Evolutionary conservation across 2,113 vertebrate species (phyloP).

Genomic region (Psammodynastes pulverulentus): DNA sequence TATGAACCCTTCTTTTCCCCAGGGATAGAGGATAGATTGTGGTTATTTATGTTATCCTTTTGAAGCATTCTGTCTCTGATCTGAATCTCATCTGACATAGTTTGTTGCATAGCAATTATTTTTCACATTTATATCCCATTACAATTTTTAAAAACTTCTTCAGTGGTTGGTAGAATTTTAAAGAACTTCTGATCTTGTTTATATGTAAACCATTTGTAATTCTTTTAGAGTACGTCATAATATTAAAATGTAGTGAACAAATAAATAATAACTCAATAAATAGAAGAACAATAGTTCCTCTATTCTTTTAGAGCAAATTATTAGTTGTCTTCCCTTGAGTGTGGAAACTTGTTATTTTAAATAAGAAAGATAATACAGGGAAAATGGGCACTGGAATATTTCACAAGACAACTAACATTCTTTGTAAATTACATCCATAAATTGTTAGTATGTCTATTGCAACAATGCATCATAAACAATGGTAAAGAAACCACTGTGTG

Average conservation of each 20-base stretch:
- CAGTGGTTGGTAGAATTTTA: not conserved
- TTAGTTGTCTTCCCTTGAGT: not conserved
- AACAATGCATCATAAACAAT: constrained; percentile 21
- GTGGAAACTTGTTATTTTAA: not conserved
- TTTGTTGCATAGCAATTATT: not conserved
- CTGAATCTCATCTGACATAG: not conserved
- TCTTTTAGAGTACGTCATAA: not conserved
- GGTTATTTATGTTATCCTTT: not conserved
- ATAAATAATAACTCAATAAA: not conserved
- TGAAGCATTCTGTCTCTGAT: not conserved
- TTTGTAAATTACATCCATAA: constrained; percentile 19
- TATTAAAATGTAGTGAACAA: not conserved
- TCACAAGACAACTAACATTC: constrained; percentile 15
- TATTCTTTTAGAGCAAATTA: not conserved
- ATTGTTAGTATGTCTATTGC: not conserved
- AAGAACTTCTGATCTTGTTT: not conserved
- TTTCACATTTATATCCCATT: not conserved
- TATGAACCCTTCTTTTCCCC: not conserved
- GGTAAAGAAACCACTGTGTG: not conserved
- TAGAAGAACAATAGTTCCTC: not conserved
- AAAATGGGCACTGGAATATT: not conserved
- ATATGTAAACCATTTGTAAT: not conserved
- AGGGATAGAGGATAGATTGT: not conserved
- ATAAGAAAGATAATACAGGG: not conserved
- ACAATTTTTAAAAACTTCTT: not conserved